A percentile compares a stretch with the other conserved stretches of the same genome.
Evolutionary conservation across 2,113 vertebrate genomes (phyloP).

Genomic region (Tragelaphus strepsiceros): DNA sequence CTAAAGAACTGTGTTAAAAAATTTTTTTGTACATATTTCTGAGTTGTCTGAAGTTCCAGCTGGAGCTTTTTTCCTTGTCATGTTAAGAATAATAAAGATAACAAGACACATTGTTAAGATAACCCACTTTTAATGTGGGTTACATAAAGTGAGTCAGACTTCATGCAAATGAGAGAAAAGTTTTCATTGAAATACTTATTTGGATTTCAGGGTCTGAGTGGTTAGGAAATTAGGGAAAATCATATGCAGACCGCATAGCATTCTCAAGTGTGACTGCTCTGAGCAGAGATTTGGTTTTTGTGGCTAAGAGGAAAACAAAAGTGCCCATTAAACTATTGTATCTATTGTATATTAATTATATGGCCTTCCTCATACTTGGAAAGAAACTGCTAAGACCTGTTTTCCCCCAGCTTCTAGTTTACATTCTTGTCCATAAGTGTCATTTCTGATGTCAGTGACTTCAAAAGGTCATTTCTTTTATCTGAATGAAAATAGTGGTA

Average conservation of each 20-base stretch:
- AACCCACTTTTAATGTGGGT: background rate
- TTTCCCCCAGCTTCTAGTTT: background rate
- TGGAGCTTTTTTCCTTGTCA: background rate
- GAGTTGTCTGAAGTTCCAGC: background rate
- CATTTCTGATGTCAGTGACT: background rate
- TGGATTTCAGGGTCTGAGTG: background rate
- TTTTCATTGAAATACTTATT: background rate
- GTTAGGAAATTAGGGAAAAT: background rate
- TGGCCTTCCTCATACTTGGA: background rate
- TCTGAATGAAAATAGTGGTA: background rate
- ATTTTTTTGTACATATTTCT: background rate
- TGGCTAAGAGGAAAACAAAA: background rate
- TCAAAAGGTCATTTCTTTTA: conserved; percentile 20
- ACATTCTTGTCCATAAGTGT: background rate
- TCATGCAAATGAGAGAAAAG: background rate
- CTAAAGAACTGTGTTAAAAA: background rate
- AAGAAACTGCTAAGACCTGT: background rate
- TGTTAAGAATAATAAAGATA: background rate
- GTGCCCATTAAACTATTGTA: background rate
- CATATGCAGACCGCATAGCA: background rate
- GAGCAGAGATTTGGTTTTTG: background rate
- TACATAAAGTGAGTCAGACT: background rate
- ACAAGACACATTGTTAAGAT: background rate
- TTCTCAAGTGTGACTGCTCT: background rate
- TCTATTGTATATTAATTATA: background rate